Percentiles rank a stretch among this genome's conserved stretches.
phyloP scores from a whole-genome alignment of 64 coral and sea anemone species.

The Pocillopora verrucosa region DNA sequence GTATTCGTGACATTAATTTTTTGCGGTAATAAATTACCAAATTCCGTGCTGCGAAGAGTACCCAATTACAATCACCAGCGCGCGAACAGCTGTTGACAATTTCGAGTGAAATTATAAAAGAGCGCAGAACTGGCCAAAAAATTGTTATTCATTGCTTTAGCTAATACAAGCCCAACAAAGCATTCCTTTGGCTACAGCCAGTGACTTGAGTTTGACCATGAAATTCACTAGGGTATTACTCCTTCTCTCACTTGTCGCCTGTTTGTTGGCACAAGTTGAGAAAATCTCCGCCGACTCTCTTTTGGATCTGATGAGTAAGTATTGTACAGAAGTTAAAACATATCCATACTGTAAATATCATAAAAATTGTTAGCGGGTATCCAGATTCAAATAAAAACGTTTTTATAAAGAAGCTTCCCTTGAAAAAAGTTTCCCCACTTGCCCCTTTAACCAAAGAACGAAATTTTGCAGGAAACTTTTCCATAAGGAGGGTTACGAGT shows the following conservation, averaged over 20 bases:
- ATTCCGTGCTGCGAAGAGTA: too few species aligned
- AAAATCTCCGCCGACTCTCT: not conserved
- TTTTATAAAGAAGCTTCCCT: too few species aligned
- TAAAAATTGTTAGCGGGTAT: too few species aligned
- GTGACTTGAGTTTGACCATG: not conserved
- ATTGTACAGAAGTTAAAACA: too few species aligned
- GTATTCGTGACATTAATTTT: too few species aligned
- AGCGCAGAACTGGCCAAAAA: not conserved
- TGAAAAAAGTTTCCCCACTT: too few species aligned
- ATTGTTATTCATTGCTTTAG: not conserved
- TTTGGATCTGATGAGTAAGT: not conserved
- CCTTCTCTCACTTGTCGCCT: not conserved
- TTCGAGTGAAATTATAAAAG: not conserved
- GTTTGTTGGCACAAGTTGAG: not conserved
- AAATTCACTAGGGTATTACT: not conserved
- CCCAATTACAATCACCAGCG: not conserved
- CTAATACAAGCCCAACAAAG: not conserved
- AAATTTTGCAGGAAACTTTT: too few species aligned
- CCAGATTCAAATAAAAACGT: too few species aligned
- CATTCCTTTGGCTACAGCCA: not conserved
- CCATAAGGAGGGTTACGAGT: too few species aligned
- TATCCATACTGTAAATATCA: too few species aligned
- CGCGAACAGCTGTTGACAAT: not conserved
- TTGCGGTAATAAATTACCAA: too few species aligned
- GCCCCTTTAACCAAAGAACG: too few species aligned